Base-by-base conservation (phyloP, 2,888 invertebrate genomes). In the Griposia aprilina region DNA sequence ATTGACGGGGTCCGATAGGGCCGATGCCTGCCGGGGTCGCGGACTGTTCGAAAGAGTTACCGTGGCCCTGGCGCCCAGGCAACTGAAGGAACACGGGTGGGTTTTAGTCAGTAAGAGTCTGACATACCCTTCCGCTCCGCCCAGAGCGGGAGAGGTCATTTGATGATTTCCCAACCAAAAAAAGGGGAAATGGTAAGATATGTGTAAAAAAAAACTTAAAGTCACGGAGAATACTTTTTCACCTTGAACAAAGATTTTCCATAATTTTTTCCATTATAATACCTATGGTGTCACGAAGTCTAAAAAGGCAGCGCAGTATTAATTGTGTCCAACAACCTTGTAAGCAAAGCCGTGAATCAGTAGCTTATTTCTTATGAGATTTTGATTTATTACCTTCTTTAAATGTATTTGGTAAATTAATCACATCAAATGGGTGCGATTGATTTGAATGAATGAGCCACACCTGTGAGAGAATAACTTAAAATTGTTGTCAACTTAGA, bases 401-500 rank as follows among this genome's bases (percentile, higher is more conserved):
- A 82, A 87, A 82, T 80, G 69, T 86, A 74, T 87, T 84, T 78
- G 63, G 77, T 63, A 80, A 87, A 87, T 82, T 82, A 82, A 87
- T 80, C 85, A 82, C 30, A 79, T 50, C 67, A 78, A 82, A 85
- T 81, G 76, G 63, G 59, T 15, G 76, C 82, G 82, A 87, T 86
- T 86, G 86, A 86, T 85, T 86, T 57, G 86, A 85, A 87, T 85
- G 88, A 80, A 85, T 80, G 70, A 80, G 85, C 76, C 86, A 67
- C 88, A 78, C 85, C 88, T 82, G 55, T 63, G 66, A n/a, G 23
- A 66, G 75, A 77, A 81, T 78, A 87, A 77, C 59, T 77, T 74
- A 76, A 71, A 78, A 84, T 30, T 52, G n/a, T 73, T 84, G 67
- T 71, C 79, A 78, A 63, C 79, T 77, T 63, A 55, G 30, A 66